Evolutionary conservation across 2,797 vertebrate species (phyloP).

Genomic region (Otolemur crassicaudatus): DNA sequence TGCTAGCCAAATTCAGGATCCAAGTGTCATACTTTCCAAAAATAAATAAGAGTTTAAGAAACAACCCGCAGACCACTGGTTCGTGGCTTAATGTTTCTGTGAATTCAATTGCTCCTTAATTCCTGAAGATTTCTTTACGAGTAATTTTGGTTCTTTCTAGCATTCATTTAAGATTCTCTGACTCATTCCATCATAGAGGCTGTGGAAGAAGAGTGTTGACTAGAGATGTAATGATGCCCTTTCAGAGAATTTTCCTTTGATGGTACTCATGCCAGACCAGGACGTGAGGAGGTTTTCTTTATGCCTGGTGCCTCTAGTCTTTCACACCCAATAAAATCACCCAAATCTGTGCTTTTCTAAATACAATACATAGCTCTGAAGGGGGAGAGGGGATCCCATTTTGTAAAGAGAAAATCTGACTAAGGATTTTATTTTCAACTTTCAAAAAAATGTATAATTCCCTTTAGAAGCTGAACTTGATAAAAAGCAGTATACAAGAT

Average conservation of each 20-base stretch:
- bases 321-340: constrained; percentile 19
- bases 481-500: not conserved
- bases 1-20: constrained; percentile 3
- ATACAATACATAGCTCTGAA: constrained; percentile 2
- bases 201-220: not conserved
- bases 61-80: not conserved
- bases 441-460: constrained; percentile 33
- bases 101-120: not conserved
- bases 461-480: constrained; percentile 27
- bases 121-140: not conserved
- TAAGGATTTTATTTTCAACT: constrained; percentile 18
- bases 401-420: constrained; percentile 17
- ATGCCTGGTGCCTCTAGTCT: not conserved
- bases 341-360: not conserved
- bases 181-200: not conserved
- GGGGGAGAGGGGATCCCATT: not conserved
- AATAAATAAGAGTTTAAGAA: constrained; percentile 54
- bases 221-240: not conserved
- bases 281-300: not conserved
- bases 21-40: constrained; percentile 10
- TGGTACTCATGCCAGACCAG: not conserved
- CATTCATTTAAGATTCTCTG: not conserved
- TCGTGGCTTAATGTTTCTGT: not conserved
- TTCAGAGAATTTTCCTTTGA: not conserved
- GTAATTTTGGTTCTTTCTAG: constrained; percentile 9